phyloP scores from a whole-genome alignment of 2,888 invertebrate genomes.

The Cheilosia vulpina region DNA sequence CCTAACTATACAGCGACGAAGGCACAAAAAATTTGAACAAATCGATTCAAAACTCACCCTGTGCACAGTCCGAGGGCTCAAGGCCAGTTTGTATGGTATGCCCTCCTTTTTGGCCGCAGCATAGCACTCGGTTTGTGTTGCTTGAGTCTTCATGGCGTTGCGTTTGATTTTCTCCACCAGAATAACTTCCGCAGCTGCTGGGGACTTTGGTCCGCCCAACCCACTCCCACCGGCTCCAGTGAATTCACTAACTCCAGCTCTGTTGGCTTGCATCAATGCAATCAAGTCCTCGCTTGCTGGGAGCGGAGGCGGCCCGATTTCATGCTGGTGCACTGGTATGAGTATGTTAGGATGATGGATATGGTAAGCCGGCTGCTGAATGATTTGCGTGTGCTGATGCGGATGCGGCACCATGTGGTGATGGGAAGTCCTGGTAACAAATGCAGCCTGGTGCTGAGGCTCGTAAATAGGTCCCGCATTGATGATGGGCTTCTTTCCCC shows the following conservation, averaged over 20 bases:
- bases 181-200: slow-evolving; percentile 81
- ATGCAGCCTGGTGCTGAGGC: slow-evolving; percentile 76
- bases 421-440: slow-evolving; percentile 70
- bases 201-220: slow-evolving; percentile 76
- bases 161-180: slow-evolving; percentile 91
- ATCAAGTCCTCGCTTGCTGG: slow-evolving; percentile 70
- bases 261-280: slow-evolving; percentile 65
- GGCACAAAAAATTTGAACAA: not conserved
- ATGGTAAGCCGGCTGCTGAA: slow-evolving; percentile 75
- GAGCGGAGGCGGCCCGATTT: slow-evolving; percentile 74
- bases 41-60: slow-evolving; percentile 85
- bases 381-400: slow-evolving; percentile 75
- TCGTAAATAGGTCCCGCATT: slow-evolving; percentile 80
- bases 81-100: slow-evolving; percentile 87
- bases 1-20: too few relatives aligned
- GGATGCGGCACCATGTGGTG: slow-evolving; percentile 77
- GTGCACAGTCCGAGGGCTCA: slow-evolving; percentile 93
- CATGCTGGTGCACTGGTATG: slow-evolving; percentile 78
- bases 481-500: slow-evolving; percentile 87
- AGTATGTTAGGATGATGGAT: slow-evolving; percentile 71
- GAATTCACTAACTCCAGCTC: slow-evolving; percentile 32
- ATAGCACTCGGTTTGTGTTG: slow-evolving; percentile 92
- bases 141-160: slow-evolving; percentile 94
- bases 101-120: slow-evolving; percentile 89
- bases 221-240: slow-evolving; percentile 39